Percentiles rank a stretch among this genome's conserved stretches.
phyloP scores from a whole-genome alignment of 2,888 invertebrate species.

The Diloba caeruleocephala region DNA sequence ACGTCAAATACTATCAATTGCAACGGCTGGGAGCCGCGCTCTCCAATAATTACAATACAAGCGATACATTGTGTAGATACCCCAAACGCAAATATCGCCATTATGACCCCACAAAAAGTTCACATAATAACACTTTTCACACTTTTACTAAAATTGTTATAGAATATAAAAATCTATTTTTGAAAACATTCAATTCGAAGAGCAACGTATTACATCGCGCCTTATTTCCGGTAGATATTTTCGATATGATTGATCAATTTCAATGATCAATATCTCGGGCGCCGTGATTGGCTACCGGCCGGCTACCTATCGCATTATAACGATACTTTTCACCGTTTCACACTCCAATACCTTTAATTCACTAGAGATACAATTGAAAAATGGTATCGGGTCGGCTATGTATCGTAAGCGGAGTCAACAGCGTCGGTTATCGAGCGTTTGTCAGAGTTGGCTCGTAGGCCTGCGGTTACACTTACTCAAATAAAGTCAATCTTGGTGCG shows the following conservation, averaged over 20 bases:
- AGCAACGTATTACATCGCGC: constrained; percentile 79
- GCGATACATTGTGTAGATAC: constrained; percentile 21
- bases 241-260: constrained; percentile 89
- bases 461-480: constrained; percentile 87
- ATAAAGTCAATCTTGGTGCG: constrained; percentile 87
- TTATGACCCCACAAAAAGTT: constrained; percentile 4
- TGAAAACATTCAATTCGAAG: constrained; percentile 77
- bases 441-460: constrained; percentile 67
- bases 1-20: constrained; percentile 56
- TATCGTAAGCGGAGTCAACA: constrained; percentile 66
- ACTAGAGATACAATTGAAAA: constrained; percentile 57
- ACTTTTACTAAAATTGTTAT: constrained; percentile 50
- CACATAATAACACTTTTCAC: constrained; percentile 38
- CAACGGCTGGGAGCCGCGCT: constrained; percentile 25
- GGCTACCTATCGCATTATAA: constrained; percentile 66
- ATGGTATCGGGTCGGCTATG: constrained; percentile 67
- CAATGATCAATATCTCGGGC: constrained; percentile 85
- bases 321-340: constrained; percentile 73
- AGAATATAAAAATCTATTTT: constrained; percentile 58
- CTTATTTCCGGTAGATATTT: constrained; percentile 87
- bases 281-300: constrained; percentile 85
- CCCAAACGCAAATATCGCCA: constrained; percentile 15
- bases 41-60: constrained; percentile 42
- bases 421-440: constrained; percentile 60
- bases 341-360: constrained; percentile 74